These are phyloP conservation scores for Pyralis farinalis DNA, from an alignment of 2,888 invertebrate species.

Conservation along the genomic window DNA sequence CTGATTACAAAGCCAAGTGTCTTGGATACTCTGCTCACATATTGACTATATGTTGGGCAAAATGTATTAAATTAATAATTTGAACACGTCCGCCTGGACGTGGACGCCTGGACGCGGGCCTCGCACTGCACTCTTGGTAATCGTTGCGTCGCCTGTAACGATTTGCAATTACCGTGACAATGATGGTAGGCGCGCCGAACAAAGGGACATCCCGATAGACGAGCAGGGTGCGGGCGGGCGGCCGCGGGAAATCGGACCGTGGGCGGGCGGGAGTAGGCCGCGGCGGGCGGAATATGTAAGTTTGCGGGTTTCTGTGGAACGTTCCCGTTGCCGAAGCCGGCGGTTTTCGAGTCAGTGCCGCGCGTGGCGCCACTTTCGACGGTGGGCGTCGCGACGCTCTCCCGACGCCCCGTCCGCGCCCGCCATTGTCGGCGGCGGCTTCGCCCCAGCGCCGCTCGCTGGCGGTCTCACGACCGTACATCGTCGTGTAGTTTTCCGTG, in stretches of 20 bases:
- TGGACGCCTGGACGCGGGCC: too few species aligned
- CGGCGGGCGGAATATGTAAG: conserved; percentile 17
- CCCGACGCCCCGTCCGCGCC: conserved; percentile 18
- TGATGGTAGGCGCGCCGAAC: conserved; percentile 59
- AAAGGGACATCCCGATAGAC: conserved; percentile 66
- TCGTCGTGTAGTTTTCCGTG: not conserved
- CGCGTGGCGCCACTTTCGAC: conserved; percentile 71
- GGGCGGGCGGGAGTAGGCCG: conserved; percentile 18
- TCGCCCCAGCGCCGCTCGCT: not conserved
- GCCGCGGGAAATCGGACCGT: conserved; percentile 12
- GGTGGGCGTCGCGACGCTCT: conserved; percentile 67
- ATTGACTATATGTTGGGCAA: too few species aligned
- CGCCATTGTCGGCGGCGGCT: conserved; percentile 34
- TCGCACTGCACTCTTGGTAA: too few species aligned
- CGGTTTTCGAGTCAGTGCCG: conserved; percentile 66
- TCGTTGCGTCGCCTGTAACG: conserved; percentile 5
- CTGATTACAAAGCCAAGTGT: too few species aligned
- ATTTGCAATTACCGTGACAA: conserved; percentile 5
- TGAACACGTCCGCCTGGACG: too few species aligned
- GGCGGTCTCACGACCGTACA: not conserved
- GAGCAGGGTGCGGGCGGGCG: conserved; percentile 23
- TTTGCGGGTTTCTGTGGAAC: conserved; percentile 37
- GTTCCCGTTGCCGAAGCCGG: conserved; percentile 54
- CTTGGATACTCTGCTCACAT: too few species aligned
- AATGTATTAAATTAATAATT: too few species aligned